These are phyloP conservation scores for Ploceus nigricollis DNA, from an alignment of 2,113 vertebrate species.

Conservation along the genomic window DNA sequence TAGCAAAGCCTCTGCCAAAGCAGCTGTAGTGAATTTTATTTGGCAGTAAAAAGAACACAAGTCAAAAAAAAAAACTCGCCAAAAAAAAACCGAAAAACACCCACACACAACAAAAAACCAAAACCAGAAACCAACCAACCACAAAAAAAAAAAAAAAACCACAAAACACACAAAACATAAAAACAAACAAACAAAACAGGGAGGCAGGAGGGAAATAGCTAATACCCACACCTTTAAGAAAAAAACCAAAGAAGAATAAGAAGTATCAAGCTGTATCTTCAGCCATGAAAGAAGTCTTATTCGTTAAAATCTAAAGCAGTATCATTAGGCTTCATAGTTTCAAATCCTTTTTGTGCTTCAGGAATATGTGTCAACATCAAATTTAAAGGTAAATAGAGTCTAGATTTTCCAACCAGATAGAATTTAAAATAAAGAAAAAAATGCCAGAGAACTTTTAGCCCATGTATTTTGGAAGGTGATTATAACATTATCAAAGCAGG, in stretches of 20 bases:
- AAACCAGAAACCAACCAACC: background rate
- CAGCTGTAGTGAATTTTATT: background rate
- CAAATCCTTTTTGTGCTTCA: background rate
- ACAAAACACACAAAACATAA: background rate
- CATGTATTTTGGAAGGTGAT: background rate
- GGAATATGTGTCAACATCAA: background rate
- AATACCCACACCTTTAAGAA: background rate
- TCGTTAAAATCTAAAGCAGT: background rate
- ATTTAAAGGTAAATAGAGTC: background rate
- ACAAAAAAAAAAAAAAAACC: too few relatives aligned
- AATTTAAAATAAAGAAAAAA: background rate
- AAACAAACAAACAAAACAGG: background rate
- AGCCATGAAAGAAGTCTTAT: background rate
- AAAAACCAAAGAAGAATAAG: background rate
- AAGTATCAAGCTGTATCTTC: background rate
- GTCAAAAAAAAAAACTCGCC: accelerated
- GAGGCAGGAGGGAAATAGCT: background rate
- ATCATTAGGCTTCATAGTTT: background rate
- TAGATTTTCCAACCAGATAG: background rate
- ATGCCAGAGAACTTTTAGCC: background rate
- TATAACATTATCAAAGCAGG: background rate
- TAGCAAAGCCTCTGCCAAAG: background rate
- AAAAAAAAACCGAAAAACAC: background rate
- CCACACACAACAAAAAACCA: background rate
- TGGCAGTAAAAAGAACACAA: background rate